Evolutionary conservation across 2,888 invertebrate genomes (phyloP), one percentile per base, ranked within the genome.

Genomic region (Andricus curvator): DNA sequence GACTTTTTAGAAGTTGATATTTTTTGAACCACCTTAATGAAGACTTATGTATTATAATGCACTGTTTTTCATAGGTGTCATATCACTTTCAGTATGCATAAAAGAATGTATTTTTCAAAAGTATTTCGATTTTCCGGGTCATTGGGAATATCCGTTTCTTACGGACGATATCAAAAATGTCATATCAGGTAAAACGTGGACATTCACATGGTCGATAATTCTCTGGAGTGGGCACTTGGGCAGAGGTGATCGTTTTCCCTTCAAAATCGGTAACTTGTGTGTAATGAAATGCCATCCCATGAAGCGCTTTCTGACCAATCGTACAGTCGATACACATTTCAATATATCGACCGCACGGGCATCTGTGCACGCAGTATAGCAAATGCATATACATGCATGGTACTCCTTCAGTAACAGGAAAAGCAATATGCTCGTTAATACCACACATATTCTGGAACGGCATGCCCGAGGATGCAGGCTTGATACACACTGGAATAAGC

Each of bases 241-340:
- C 33, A 74, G 56, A 56, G 74, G 56, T 56, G 33, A 74, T 74
- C 48, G 33, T 56, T 74, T 56, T 51, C 51, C 56, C 33, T 48
- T 74, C 51, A 56, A 56, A 74, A 74, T 74, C 37, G 74, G 56
- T 56, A 74, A 74, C 70, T 51, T 74, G 78, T 29, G 60, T 83
- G n/a, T 81, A 85, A 85, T 82, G 82, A 83, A 84, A 84, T 82
- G 77, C 70, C 44, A 77, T 67, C 33, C 65, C 82, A 78, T 77
- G 70, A 77, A 78, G 80, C 51, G 78, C 29, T 33, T 74, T 13
- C 70, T 56, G 51, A 79, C 64, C 76, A 68, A 83, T 81, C 80
- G 64, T 66, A 65, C 17, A 80, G 44, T 68, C 56, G 79, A 79
- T 84, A 78, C 67, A 77, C 77, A 78, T 79, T 84, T 84, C 77